Conservation (phyloP, 2,888 invertebrate species). For the Campoplex capitator region DNA sequence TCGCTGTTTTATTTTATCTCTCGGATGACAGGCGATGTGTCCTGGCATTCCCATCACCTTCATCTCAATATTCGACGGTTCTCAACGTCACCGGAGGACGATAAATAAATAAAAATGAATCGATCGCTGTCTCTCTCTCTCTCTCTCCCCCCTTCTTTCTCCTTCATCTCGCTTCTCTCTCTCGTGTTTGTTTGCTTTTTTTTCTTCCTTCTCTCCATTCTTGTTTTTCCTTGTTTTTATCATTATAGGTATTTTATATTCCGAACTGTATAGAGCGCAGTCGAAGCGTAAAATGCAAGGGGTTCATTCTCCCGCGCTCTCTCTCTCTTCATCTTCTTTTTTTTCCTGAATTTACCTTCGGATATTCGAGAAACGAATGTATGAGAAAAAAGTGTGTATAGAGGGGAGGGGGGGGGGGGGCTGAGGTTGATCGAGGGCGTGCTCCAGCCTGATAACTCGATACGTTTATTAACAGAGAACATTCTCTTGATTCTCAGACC, state of each 20-base stretch:
- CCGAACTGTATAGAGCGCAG: conserved; percentile 59
- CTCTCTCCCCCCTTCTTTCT: neutral
- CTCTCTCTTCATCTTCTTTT: neutral
- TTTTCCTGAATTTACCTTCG: neutral
- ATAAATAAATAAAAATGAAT: conserved; percentile 38
- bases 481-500: conserved; percentile 50
- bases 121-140: neutral
- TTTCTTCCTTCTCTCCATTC: conserved; percentile 30
- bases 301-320: conserved; percentile 51
- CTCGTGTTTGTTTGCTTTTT: neutral
- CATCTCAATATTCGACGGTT: conserved; percentile 40
- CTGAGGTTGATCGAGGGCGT: conserved; percentile 62
- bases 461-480: conserved; percentile 26
- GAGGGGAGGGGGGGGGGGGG: neutral
- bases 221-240: conserved; percentile 48
- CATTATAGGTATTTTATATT: conserved; percentile 68
- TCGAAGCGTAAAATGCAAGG: conserved; percentile 75
- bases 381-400: conserved; percentile 8
- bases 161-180: conserved; percentile 17
- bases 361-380: conserved; percentile 33
- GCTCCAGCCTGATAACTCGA: conserved; percentile 63
- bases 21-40: conserved; percentile 78
- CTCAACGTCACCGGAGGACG: conserved; percentile 45
- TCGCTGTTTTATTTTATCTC: conserved; percentile 75
- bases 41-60: conserved; percentile 74